These are phyloP conservation scores for Hiodon alosoides DNA, from an alignment of 2,113 vertebrate genomes.

Conservation along the genomic window DNA sequence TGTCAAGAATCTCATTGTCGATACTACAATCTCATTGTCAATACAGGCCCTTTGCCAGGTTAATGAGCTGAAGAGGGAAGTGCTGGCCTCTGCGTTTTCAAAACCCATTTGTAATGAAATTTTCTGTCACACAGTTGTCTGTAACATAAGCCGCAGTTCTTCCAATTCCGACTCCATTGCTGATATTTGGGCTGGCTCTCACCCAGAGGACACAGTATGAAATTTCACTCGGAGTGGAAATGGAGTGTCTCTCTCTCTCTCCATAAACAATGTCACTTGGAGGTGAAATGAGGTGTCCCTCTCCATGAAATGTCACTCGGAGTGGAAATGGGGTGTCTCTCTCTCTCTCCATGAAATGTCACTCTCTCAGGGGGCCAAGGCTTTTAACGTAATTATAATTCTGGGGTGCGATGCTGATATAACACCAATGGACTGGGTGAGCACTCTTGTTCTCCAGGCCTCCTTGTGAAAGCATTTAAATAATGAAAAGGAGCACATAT, in stretches of 20 bases:
- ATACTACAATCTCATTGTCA: constrained; percentile 4
- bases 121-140: background rate
- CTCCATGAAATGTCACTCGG: background rate
- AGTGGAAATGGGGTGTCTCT: background rate
- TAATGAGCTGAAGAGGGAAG: constrained; percentile 2
- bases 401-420: constrained; percentile 19
- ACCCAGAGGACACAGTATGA: background rate
- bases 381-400: constrained; percentile 36
- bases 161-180: background rate
- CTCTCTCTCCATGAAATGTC: background rate
- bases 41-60: background rate
- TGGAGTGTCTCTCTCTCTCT: background rate
- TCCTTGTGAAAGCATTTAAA: background rate
- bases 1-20: too few relatives aligned
- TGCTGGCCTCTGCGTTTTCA: constrained; percentile 9
- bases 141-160: background rate
- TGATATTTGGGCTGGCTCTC: background rate
- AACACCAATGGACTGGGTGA: background rate
- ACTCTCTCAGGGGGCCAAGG: background rate
- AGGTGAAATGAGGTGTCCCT: too few relatives aligned
- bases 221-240: background rate
- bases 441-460: background rate
- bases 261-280: too few relatives aligned
- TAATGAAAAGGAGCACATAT: background rate
- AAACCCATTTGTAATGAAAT: too few relatives aligned